Evolutionary conservation across 2,113 vertebrate species (phyloP).

Genomic region (Felis chaus): DNA sequence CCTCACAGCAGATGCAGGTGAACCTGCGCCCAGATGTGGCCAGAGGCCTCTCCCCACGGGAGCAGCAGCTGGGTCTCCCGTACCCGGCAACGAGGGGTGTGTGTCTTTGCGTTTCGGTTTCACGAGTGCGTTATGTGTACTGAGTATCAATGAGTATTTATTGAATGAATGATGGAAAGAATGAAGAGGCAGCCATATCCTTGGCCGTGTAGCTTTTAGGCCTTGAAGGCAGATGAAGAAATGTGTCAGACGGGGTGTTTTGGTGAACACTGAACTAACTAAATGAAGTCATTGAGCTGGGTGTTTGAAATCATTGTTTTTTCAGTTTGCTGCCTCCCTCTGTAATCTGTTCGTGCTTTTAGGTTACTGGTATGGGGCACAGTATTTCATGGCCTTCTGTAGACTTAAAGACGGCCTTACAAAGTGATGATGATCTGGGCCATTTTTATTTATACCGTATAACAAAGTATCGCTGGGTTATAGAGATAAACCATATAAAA

Average conservation of each 20-base stretch:
- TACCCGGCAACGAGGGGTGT: conserved; percentile 94
- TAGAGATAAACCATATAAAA: background rate
- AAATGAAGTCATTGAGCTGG: background rate
- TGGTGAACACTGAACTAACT: background rate
- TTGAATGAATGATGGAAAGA: background rate
- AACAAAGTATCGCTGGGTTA: background rate
- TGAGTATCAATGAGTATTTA: background rate
- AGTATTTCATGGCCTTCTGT: background rate
- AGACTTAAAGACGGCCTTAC: background rate
- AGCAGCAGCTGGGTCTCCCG: conserved; percentile 91
- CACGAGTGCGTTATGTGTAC: background rate
- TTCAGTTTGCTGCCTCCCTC: background rate
- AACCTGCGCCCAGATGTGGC: conserved; percentile 93
- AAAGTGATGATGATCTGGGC: background rate
- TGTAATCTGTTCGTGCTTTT: background rate
- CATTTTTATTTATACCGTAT: background rate
- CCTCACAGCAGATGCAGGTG: conserved; percentile 99
- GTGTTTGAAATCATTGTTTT: background rate
- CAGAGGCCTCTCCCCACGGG: conserved; percentile 94
- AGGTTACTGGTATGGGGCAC: background rate
- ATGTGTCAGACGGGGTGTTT: background rate
- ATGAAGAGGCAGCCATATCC: background rate
- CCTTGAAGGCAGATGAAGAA: background rate
- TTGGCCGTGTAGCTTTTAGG: background rate
- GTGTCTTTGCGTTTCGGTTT: conserved; percentile 73